A percentile compares a stretch with the other conserved stretches of the same genome.
Conservation (phyloP, 2,888 invertebrate genomes). For the Pilophorus perplexus region DNA sequence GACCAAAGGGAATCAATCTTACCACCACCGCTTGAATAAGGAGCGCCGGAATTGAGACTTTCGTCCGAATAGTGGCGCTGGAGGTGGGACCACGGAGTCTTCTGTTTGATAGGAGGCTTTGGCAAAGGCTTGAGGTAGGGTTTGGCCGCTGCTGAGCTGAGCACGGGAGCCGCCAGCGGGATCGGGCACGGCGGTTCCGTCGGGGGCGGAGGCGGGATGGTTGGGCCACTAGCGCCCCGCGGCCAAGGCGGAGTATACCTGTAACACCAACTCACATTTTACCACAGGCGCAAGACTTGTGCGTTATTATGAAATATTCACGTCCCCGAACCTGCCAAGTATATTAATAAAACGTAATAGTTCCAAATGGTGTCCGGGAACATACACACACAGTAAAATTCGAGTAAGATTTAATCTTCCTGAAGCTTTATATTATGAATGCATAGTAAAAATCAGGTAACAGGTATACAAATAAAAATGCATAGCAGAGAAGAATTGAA, state of each 20-base stretch:
- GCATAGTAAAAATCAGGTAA: too few species aligned
- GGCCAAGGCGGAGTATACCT: conserved; percentile 64
- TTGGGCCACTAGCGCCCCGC: conserved; percentile 49
- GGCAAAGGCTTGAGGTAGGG: conserved; percentile 49
- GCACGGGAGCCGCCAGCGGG: conserved; percentile 3
- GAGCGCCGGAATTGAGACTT: conserved; percentile 59
- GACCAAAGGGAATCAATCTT: conserved; percentile 73
- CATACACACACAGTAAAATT: too few species aligned
- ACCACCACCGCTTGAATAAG: conserved; percentile 43
- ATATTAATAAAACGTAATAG: too few species aligned
- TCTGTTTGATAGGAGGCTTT: conserved; percentile 47
- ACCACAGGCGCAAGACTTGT: too few species aligned
- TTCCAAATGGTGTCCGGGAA: too few species aligned
- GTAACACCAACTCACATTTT: conserved; percentile 46
- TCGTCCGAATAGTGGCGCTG: conserved; percentile 68
- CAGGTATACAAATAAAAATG: too few species aligned
- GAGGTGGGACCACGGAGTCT: conserved; percentile 50
- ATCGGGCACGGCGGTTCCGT: conserved; percentile 20
- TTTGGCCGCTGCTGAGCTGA: conserved; percentile 49
- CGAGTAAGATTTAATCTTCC: too few species aligned
- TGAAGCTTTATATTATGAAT: too few species aligned
- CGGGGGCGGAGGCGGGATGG: conserved; percentile 51
- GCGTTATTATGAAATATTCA: too few species aligned
- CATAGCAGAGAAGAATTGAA: too few species aligned
- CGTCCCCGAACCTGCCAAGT: too few species aligned